Evolutionary conservation across 2,797 vertebrate species (phyloP), one percentile per base, ranked within the genome.

Genomic region (Sphaeramia orbicularis): DNA sequence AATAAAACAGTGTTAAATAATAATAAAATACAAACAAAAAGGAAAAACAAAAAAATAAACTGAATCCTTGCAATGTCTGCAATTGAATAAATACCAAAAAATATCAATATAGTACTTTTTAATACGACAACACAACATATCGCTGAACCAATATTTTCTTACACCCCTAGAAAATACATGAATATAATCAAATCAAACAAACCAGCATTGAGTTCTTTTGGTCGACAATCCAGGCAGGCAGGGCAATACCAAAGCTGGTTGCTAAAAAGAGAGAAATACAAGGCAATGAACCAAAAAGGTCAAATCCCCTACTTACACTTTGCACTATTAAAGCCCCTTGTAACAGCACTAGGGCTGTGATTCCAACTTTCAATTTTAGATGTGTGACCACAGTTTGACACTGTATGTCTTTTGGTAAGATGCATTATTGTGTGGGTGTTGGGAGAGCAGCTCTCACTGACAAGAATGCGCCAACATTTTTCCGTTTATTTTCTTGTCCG

Each of bases 191-290:
- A 61, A 41, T 1, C 18, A 41, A 35, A 89, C 84, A 81, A 91
- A 99, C 98, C 96, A 98, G 94, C 96, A 99, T 97, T 4, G 98
- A 99, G 89, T 99, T 99, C 89, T 99, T 99, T 93, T 98, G 96
- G 94, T 99, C 98, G 71, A 99, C 98, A 73, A 99, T 99, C 98
- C 98, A 99, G 59, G 98, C 97, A 75, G 98, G 98, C 68, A 99
- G 92, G 27, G 97, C 98, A 50, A 99, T 99, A 70, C 97, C 98
- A 35, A 99, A 99, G 62, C 96, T 99, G 69, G 97, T 98, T 48
- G 96, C 98, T 99, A 21, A 21, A 71, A 43, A 63, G 8, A 2
- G 10, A 74, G 7, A 3, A 57, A 61, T 0, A 65, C 51, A 1
- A 65, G 2, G 14, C 27, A 50, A 35, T 9, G 14, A 9, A 63